Evolutionary conservation across 2,113 vertebrate species (phyloP).

Genomic region (Casuarius casuarius): DNA sequence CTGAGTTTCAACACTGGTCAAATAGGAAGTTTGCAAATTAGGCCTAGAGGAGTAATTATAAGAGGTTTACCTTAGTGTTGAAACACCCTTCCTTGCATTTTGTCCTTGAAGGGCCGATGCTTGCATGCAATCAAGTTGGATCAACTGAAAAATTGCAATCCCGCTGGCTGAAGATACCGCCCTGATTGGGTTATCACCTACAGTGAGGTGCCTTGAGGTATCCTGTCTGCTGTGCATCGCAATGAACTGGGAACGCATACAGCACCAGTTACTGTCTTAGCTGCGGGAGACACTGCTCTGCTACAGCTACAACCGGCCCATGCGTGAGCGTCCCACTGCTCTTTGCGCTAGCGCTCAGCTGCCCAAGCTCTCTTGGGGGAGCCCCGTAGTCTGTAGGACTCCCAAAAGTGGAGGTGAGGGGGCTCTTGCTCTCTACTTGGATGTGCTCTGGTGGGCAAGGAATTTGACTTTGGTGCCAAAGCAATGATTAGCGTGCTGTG

Average conservation of each 20-base stretch:
- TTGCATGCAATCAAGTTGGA: background rate
- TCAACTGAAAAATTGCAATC: background rate
- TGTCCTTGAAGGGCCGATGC: background rate
- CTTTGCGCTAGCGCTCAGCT: background rate
- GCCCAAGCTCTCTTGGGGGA: background rate
- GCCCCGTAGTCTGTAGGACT: fast-evolving
- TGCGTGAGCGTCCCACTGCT: background rate
- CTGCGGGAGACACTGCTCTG: fast-evolving
- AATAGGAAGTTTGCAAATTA: background rate
- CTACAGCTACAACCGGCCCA: background rate
- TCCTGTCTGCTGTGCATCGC: background rate
- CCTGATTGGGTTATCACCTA: background rate
- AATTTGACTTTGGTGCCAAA: background rate
- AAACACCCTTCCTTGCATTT: background rate
- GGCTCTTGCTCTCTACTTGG: background rate
- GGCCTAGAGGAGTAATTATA: background rate
- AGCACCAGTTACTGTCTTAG: background rate
- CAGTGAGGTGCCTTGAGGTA: background rate
- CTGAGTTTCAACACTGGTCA: background rate
- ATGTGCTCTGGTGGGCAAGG: background rate
- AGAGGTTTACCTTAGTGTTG: background rate
- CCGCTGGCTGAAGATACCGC: background rate
- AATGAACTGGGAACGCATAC: background rate
- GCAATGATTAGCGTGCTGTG: fast-evolving
- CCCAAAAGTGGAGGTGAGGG: background rate